These are phyloP conservation scores for Microtus pennsylvanicus DNA, from an alignment of 2,113 vertebrate species.

Conservation along the genomic window DNA sequence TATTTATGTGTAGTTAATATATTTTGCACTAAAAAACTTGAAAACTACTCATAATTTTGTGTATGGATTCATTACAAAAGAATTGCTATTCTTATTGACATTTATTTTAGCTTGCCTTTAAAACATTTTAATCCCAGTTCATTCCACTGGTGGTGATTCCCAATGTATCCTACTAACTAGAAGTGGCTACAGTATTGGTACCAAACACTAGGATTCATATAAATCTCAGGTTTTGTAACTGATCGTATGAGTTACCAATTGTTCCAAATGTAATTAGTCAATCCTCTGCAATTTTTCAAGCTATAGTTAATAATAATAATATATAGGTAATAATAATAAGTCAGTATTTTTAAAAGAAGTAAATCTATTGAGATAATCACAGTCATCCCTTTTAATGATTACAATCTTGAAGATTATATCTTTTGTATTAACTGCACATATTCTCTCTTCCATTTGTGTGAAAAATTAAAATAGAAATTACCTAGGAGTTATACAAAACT, in stretches of 20 bases:
- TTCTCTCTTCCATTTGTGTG: neutral
- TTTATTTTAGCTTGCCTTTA: neutral
- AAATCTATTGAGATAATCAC: constrained; percentile 41
- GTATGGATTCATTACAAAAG: neutral
- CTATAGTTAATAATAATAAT: neutral
- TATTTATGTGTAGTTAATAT: neutral
- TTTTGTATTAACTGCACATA: constrained; percentile 20
- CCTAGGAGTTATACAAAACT: neutral
- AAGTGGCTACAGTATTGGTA: constrained; percentile 19
- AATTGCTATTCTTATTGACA: constrained; percentile 8
- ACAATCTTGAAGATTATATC: neutral
- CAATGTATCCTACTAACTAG: neutral
- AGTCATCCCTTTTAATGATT: neutral
- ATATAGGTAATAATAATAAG: neutral
- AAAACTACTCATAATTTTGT: neutral
- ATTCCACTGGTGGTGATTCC: neutral
- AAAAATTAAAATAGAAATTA: neutral
- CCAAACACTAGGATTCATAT: neutral
- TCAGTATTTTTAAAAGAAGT: neutral
- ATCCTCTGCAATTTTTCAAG: neutral
- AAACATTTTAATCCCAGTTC: constrained; percentile 11
- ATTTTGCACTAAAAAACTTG: neutral
- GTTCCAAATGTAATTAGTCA: neutral
- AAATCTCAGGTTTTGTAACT: neutral
- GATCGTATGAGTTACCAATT: neutral